These are phyloP conservation scores for Bubo scandiacus DNA, from an alignment of 2,113 vertebrate genomes.

Conservation along the genomic window DNA sequence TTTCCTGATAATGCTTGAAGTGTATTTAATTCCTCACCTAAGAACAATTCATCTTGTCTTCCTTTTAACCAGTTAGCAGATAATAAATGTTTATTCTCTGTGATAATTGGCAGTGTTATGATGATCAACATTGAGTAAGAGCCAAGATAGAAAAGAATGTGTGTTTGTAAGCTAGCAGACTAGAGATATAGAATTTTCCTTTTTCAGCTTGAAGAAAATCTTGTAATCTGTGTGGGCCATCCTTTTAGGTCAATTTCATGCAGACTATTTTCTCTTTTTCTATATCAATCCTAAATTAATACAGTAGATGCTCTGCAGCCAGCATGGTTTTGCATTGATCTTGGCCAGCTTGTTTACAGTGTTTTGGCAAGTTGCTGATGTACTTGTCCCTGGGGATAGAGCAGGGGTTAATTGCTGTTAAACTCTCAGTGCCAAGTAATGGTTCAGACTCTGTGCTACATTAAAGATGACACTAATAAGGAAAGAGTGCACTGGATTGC, in stretches of 20 bases:
- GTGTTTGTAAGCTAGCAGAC: background rate
- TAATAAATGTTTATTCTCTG: background rate
- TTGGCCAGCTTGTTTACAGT: constrained; percentile 86
- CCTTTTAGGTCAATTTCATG: constrained; percentile 62
- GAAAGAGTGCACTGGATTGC: constrained; percentile 82
- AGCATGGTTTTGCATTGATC: constrained; percentile 78
- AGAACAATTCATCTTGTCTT: background rate
- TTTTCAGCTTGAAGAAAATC: constrained; percentile 25
- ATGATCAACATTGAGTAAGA: background rate
- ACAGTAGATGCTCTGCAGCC: constrained; percentile 73
- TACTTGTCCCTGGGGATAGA: constrained; percentile 81
- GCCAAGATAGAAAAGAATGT: background rate
- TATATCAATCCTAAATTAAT: constrained; percentile 75
- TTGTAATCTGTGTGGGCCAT: constrained; percentile 5
- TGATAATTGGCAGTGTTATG: background rate
- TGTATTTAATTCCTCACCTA: background rate
- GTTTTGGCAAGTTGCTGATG: constrained; percentile 87
- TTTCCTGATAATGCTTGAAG: background rate
- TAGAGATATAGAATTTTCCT: background rate
- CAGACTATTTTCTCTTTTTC: constrained; percentile 26
- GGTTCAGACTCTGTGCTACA: constrained; percentile 83
- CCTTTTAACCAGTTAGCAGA: background rate
- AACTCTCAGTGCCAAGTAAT: constrained; percentile 84
- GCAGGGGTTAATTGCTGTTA: constrained; percentile 92
- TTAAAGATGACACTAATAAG: constrained; percentile 90